Evolutionary conservation across 1,140 invertebrate species (phyloP).

Genomic region (Bombus confusus): DNA sequence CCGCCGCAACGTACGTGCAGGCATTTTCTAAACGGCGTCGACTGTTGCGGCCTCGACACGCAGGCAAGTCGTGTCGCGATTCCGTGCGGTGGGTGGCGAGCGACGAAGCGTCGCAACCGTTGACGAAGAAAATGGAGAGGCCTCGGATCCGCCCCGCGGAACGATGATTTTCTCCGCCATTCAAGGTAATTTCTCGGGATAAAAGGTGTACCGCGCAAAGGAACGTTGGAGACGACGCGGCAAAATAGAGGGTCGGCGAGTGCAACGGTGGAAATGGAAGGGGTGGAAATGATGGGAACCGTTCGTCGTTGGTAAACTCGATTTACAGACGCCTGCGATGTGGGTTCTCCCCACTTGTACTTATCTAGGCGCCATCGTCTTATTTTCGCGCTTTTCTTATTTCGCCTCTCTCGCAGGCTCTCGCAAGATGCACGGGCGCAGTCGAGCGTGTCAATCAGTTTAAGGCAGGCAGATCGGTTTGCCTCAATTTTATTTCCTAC

Average conservation of each 20-base stretch:
- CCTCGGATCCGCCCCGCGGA: background rate
- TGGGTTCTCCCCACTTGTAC: slow-evolving; percentile 40
- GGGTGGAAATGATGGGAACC: slow-evolving; percentile 12
- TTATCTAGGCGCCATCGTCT: slow-evolving; percentile 22
- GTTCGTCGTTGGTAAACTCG: slow-evolving; percentile 51
- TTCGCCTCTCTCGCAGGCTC: slow-evolving; percentile 14
- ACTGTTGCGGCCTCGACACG: slow-evolving; percentile 35
- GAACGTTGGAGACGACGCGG: background rate
- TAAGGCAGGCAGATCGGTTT: slow-evolving; percentile 56
- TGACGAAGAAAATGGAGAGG: background rate
- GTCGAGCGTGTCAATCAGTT: slow-evolving; percentile 58
- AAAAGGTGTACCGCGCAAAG: slow-evolving; percentile 33
- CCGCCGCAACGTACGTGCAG: slow-evolving; percentile 30
- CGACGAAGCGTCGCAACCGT: background rate
- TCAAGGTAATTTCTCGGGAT: slow-evolving; percentile 50
- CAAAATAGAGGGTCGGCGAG: background rate
- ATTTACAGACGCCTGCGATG: slow-evolving; percentile 53
- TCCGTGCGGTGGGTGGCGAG: background rate
- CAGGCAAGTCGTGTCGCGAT: slow-evolving; percentile 34
- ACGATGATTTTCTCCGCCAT: slow-evolving; percentile 44
- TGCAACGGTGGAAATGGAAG: background rate
- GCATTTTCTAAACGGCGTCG: slow-evolving; percentile 41
- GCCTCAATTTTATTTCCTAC: slow-evolving; percentile 49
- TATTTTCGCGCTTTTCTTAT: slow-evolving; percentile 11
- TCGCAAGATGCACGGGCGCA: slow-evolving; percentile 6